phyloP scores from a whole-genome alignment of 1,140 invertebrate species.

The Oncopodura yosiiana region DNA sequence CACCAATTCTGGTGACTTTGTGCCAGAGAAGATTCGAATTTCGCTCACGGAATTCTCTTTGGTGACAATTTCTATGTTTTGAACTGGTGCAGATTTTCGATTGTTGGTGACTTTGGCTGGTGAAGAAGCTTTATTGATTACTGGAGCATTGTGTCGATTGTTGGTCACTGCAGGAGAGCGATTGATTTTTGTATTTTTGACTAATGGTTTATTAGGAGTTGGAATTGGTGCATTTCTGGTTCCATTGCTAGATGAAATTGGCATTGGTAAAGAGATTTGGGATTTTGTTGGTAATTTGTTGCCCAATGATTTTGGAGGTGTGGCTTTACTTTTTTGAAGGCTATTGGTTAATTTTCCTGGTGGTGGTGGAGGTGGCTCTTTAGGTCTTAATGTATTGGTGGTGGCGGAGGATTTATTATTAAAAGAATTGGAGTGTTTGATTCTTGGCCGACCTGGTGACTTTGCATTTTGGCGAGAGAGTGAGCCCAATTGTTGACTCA shows the following conservation, averaged over 20 bases:
- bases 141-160: neutral
- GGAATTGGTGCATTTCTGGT: neutral
- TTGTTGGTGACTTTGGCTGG: neutral
- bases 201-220: no score
- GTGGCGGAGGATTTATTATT: neutral
- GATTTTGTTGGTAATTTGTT: slow-evolving; percentile 20
- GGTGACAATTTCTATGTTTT: slow-evolving; percentile 33
- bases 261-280: slow-evolving; percentile 26
- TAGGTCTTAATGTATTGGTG: slow-evolving; percentile 35
- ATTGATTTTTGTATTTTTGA: no score
- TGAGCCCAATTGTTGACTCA: slow-evolving; percentile 2
- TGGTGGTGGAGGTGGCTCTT: slow-evolving; percentile 41
- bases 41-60: slow-evolving; percentile 33
- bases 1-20: slow-evolving; percentile 2
- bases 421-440: slow-evolving; percentile 29
- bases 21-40: slow-evolving; percentile 31
- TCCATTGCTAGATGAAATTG: neutral
- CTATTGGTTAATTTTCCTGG: slow-evolving; percentile 24
- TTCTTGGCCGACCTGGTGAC: neutral
- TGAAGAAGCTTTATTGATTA: neutral
- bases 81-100: neutral
- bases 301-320: neutral
- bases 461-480: neutral
- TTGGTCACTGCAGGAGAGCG: no score
- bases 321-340: neutral